Conservation (phyloP, 2,888 invertebrate species). For the Dryocosmus kuriphilus region DNA sequence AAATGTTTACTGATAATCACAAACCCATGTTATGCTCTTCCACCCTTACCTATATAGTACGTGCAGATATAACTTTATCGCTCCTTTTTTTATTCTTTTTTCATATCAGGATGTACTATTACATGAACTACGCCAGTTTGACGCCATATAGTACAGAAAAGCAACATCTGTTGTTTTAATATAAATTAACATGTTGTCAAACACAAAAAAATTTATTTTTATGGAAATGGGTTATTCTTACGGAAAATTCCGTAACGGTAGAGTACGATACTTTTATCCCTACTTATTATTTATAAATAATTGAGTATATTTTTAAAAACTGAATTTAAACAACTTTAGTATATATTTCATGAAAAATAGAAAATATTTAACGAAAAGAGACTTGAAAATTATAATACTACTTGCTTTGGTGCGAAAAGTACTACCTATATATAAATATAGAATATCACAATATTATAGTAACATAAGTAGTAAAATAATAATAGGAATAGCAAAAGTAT, state of each 20-base stretch:
- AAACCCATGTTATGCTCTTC: neutral
- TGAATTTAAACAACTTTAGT: neutral
- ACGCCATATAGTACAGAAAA: neutral
- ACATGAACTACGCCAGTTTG: neutral
- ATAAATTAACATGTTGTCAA: too few species aligned
- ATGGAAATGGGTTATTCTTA: too few species aligned
- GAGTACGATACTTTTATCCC: neutral
- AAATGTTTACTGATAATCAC: conserved; percentile 10
- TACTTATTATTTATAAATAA: neutral
- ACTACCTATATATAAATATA: neutral
- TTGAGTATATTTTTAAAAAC: neutral
- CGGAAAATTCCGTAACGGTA: too few species aligned
- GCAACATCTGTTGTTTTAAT: neutral
- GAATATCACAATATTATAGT: neutral
- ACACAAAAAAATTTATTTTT: too few species aligned
- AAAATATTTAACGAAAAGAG: too few species aligned
- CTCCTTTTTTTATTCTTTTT: neutral
- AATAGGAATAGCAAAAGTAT: neutral
- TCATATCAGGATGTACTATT: neutral
- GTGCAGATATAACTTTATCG: neutral
- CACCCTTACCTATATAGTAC: neutral
- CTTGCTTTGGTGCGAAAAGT: too few species aligned
- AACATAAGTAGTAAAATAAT: too few species aligned
- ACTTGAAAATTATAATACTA: too few species aligned
- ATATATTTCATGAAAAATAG: neutral